Base-by-base conservation (phyloP, 2,888 invertebrate genomes). In the Drosophila heteroneura region DNA sequence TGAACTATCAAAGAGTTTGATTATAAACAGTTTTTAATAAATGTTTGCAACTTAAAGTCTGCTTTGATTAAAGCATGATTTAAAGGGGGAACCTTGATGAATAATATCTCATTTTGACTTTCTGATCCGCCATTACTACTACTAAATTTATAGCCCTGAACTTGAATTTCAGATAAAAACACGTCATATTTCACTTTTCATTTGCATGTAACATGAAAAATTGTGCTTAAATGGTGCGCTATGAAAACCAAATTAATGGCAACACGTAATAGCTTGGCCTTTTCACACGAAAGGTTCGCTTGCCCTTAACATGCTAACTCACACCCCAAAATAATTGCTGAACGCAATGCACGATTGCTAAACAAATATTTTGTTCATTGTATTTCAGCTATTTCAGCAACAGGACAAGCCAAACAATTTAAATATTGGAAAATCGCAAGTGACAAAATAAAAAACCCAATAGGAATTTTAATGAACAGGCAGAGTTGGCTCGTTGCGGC, bases 381-480 rank as follows among this genome's bases (percentile, higher is more conserved):
- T 41, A 81, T 82, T 81, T 70, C 65, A 81, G 77, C 22, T 3
- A 32, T 47, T 47, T 26, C 26, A 26, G 61, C 44, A 57, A 32
- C 35, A 44, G 39, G 19, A 44, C 26, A 22, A 14, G 30, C 16
- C 66, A 60, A 82, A 68, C 59, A 59, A 76, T 79, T 86, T 70
- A 69, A 79, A 64, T 44, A 77, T 62, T 68, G 69, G 53, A 49
- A 59, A 39, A 80, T 67, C 60, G 63, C n/a, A 39, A 35, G 60
- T 47, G 63, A n/a, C 58, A 33, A 41, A 9, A 22, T 35, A 22
- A 28, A 39, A 65, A 37, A 51, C 39, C 5, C 4, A 37, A n/a
- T 35, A 30, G 68, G 57, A 63, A 72, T 79, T 83, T 86, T 83
- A 90, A 86, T 86, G 85, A 86, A 83, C 72, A 70, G 83, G 53